Base-by-base conservation (phyloP, 2,113 vertebrate species). In the Promerops cafer region DNA sequence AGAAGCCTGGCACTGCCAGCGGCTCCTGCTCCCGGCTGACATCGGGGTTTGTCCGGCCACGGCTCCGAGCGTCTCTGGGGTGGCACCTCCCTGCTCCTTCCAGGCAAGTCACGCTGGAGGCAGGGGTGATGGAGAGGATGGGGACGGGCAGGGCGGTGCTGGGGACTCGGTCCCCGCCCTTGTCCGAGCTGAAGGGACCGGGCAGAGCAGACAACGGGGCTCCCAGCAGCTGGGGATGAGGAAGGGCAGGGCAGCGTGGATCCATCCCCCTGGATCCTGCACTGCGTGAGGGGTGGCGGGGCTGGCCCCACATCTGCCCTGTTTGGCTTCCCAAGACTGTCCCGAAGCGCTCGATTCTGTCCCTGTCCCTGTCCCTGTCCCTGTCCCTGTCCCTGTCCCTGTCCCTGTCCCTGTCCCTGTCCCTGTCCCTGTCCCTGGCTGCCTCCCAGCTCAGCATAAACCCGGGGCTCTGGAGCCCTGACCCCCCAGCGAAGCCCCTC, bases 41-140 rank as follows among this genome's bases (percentile, higher is more conserved):
- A 6, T 1, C 16, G 14, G 33, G 44, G 26, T 10, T 77, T 10
- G 15, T 53, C 37, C 13, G 3, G 28, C 53, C 12, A 0, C 13
- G 18, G 66, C 80, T 80, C 68, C 3, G 7, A 68, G 91, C 39
- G 76, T 70, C 16, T 0, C 65, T 8, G 82, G 54, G 56, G 44
- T 16, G 89, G 16, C 44, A 1, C 56, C 68, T 22, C 74, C 65
- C 87, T 10, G 83, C 89, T 70, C 53, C 80, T 61, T 21, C 87
- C 95, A 96, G 91, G 95, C 93, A 96, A 93, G 93, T 95, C 59
- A 6, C 12, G 0, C 63, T 3, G 4, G 40, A 89, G 63, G 40
- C 49, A 37, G 66, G 37, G 83, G 31, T 3, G 71, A 40, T 17
- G 83, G 76, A 87, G 75, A 68, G 61, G 21, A 22, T 9, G 54